Conservation (phyloP, 2,113 vertebrate species). For the Atrichornis clamosus region DNA sequence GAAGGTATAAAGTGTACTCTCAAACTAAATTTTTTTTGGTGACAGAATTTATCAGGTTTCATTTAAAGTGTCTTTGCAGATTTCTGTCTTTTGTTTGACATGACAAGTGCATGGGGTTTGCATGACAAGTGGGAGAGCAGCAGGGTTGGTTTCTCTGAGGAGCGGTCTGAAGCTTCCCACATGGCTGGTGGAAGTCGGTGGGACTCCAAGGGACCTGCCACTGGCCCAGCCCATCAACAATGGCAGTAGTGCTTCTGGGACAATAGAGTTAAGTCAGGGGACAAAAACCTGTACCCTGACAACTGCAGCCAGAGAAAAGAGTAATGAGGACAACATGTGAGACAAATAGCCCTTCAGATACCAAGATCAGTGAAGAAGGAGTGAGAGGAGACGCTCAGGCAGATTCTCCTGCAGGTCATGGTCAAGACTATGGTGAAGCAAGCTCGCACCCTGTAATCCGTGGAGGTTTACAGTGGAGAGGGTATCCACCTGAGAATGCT, state of each 20-base stretch:
- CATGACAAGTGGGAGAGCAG: background rate
- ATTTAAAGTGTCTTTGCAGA: background rate
- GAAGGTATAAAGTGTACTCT: background rate
- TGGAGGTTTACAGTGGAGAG: background rate
- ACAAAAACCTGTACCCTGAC: background rate
- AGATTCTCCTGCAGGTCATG: background rate
- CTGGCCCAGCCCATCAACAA: background rate
- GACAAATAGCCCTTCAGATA: background rate
- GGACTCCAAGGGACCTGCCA: accelerated
- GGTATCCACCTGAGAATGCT: background rate
- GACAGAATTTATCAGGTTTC: background rate
- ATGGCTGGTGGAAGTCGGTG: too few relatives aligned
- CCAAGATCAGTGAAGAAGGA: background rate
- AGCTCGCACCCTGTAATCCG: background rate
- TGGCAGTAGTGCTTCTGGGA: background rate
- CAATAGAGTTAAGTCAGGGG: background rate
- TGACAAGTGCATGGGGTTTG: background rate
- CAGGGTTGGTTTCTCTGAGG: background rate
- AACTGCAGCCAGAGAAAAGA: background rate
- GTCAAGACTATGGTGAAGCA: background rate
- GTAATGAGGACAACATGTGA: background rate
- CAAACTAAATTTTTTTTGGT: background rate
- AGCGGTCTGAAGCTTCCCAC: background rate
- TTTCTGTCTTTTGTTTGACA: background rate
- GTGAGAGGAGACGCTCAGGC: too few relatives aligned